Conservation (phyloP, 92 coral and sea anemone genomes). For the Umimayanthus kanabou region DNA sequence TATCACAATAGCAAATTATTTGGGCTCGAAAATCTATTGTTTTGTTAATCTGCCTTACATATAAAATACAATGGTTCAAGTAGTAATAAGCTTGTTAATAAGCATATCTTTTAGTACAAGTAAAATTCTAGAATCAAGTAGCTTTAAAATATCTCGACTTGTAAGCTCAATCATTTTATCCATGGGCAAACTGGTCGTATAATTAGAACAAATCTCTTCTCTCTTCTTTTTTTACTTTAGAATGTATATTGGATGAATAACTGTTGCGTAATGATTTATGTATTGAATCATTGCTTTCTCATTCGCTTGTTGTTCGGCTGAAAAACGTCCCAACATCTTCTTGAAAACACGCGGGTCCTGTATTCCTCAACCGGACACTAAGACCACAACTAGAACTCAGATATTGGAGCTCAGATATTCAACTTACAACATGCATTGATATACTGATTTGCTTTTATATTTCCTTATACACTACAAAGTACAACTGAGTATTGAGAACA, state of each 20-base stretch:
- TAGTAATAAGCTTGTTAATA: not conserved
- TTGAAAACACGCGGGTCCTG: too few relatives aligned
- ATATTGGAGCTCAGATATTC: too few relatives aligned
- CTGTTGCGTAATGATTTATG: too few relatives aligned
- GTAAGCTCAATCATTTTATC: not conserved
- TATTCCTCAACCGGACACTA: too few relatives aligned
- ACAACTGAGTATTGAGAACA: not conserved
- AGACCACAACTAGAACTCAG: not conserved
- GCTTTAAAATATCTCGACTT: not conserved
- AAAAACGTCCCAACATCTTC: too few relatives aligned
- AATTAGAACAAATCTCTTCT: too few relatives aligned
- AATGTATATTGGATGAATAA: too few relatives aligned
- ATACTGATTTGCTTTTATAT: too few relatives aligned
- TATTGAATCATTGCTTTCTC: not conserved
- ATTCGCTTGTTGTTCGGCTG: not conserved
- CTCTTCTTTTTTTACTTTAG: too few relatives aligned
- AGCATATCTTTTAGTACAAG: not conserved
- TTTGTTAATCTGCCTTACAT: constrained; percentile 17
- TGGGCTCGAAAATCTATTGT: not conserved
- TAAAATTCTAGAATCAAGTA: not conserved
- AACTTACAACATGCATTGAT: not conserved
- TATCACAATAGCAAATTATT: not conserved
- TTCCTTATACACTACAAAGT: not conserved
- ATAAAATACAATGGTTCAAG: not conserved
- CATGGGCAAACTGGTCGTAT: too few relatives aligned